Percentiles rank a stretch among this genome's conserved stretches.
Conservation (phyloP, 2,113 vertebrate genomes). For the Micronisus gabar region DNA sequence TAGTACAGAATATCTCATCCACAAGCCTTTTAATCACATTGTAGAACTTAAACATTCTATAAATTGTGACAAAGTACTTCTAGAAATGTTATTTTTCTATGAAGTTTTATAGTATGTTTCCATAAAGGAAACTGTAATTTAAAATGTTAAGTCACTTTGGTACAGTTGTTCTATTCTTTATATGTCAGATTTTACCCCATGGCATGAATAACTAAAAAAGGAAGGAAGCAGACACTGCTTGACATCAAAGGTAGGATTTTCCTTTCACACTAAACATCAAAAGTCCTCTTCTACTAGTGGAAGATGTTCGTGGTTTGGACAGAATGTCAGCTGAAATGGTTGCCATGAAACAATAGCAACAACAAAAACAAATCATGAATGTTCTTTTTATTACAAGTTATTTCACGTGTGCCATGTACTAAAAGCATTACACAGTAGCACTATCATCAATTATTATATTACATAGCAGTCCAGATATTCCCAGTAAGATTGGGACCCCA, state of each 20-base stretch:
- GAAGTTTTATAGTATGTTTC: background rate
- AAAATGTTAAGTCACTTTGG: background rate
- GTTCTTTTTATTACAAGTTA: background rate
- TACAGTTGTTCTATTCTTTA: background rate
- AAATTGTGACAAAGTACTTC: background rate
- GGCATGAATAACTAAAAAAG: background rate
- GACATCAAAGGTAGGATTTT: background rate
- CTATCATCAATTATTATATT: background rate
- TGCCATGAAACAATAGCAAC: background rate
- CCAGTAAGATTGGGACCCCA: background rate
- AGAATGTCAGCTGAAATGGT: background rate
- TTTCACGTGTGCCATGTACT: background rate
- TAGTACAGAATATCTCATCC: background rate
- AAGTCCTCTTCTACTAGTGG: background rate
- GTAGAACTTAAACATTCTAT: background rate
- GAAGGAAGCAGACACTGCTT: background rate
- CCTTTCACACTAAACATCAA: background rate
- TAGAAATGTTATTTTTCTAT: background rate
- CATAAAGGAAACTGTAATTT: conserved; percentile 15
- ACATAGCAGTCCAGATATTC: background rate
- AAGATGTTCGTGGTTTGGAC: background rate
- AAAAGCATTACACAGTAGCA: background rate
- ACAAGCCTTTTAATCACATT: background rate
- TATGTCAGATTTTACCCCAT: background rate
- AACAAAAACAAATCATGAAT: background rate